Evolutionary conservation across 2,797 vertebrate genomes (phyloP).

Genomic region (Pitangus sulphuratus): DNA sequence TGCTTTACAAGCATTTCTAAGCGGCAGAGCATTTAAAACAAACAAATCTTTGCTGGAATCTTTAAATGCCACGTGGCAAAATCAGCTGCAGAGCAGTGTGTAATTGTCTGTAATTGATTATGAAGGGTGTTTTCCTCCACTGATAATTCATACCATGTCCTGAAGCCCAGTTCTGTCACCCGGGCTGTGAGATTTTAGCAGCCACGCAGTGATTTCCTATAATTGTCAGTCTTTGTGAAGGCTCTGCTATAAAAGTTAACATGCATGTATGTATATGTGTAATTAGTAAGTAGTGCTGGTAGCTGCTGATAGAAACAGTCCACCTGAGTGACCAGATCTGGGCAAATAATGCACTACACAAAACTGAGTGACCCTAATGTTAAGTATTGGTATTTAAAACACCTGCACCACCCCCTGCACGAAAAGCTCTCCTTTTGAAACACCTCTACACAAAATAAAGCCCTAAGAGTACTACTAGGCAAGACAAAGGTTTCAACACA

Average conservation of each 20-base stretch:
- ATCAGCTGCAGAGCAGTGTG: conserved; percentile 55
- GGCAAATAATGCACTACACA: not conserved
- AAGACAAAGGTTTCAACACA: not conserved
- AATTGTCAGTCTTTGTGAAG: conserved; percentile 39
- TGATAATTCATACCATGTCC: conserved; percentile 51
- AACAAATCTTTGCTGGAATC: conserved; percentile 48
- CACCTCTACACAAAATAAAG: not conserved
- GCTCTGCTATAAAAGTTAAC: not conserved
- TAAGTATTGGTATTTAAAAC: not conserved
- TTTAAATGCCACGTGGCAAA: conserved; percentile 36
- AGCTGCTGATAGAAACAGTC: not conserved
- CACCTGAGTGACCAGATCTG: not conserved
- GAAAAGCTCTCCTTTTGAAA: not conserved
- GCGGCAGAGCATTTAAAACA: conserved; percentile 41
- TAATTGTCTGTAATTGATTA: conserved; percentile 70
- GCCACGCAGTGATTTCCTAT: conserved; percentile 22
- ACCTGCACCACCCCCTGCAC: not conserved
- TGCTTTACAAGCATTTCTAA: conserved; percentile 49
- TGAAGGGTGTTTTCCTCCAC: conserved; percentile 50
- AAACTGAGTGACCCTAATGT: not conserved
- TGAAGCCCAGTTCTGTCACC: conserved; percentile 13
- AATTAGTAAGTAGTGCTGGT: not conserved
- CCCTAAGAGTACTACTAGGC: not conserved
- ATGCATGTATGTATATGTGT: not conserved
- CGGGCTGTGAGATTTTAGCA: conserved; percentile 43